These are phyloP conservation scores for Amaurobius ferox DNA, from an alignment of 2,888 invertebrate species.

Conservation along the genomic window DNA sequence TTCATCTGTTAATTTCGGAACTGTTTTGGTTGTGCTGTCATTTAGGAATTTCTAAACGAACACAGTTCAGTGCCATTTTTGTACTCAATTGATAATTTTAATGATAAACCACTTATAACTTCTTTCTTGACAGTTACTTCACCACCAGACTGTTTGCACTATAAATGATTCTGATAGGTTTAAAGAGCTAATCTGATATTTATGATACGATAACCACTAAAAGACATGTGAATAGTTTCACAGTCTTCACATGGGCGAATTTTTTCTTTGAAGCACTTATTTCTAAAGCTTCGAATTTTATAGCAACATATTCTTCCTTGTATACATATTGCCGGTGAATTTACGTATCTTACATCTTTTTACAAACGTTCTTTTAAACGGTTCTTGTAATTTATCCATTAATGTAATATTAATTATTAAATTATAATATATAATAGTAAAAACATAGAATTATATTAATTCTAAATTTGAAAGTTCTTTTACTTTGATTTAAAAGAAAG, in stretches of 20 bases:
- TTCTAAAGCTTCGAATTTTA: background rate
- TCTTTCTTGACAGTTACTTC: background rate
- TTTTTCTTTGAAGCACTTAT: background rate
- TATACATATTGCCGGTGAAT: background rate
- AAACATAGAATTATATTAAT: too few species aligned
- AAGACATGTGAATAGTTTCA: background rate
- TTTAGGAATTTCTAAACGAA: background rate
- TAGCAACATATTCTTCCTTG: too few species aligned
- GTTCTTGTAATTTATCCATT: too few species aligned
- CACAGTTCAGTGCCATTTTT: background rate
- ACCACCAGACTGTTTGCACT: background rate
- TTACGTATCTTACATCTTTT: background rate
- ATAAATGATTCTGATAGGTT: background rate
- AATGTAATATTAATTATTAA: too few species aligned
- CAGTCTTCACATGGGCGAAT: background rate
- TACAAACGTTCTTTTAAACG: too few species aligned
- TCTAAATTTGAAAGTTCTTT: too few species aligned
- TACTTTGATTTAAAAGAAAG: too few species aligned
- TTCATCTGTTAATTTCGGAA: background rate
- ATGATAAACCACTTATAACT: background rate
- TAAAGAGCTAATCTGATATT: background rate
- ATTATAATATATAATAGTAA: too few species aligned
- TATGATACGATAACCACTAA: background rate
- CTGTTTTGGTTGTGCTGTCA: background rate
- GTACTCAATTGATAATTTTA: background rate